These are phyloP conservation scores for Montipora capricornis DNA, from an alignment of 64 coral and sea anemone genomes.

Conservation along the genomic window DNA sequence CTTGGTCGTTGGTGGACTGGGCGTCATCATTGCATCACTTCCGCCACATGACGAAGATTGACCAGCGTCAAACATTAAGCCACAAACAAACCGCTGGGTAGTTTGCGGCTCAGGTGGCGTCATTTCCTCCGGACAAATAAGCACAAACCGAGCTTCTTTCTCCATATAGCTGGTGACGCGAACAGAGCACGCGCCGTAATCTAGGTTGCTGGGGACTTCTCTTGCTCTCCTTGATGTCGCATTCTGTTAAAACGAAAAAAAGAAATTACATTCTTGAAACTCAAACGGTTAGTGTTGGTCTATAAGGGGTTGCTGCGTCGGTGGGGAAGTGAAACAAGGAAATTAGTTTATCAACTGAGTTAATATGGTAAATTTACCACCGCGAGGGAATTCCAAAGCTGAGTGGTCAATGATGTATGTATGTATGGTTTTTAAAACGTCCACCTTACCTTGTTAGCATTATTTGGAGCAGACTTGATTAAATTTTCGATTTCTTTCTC, in stretches of 20 bases:
- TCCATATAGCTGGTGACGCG: constrained; percentile 11
- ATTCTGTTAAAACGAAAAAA: neutral
- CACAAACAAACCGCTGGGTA: constrained; percentile 39
- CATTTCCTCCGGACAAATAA: constrained; percentile 57
- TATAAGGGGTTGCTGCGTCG: no score
- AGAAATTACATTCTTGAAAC: neutral
- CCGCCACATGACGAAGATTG: constrained; percentile 39
- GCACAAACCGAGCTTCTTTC: constrained; percentile 21
- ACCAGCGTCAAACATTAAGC: constrained; percentile 35
- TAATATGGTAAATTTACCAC: no score
- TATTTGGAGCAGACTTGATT: constrained; percentile 60
- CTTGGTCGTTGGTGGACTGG: constrained; percentile 40
- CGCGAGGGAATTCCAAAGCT: no score
- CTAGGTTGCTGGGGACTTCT: neutral
- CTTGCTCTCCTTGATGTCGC: neutral
- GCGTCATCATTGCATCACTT: constrained; percentile 10
- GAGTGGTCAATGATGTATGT: no score
- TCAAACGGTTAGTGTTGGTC: no score
- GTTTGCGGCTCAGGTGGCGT: constrained; percentile 17
- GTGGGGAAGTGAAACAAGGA: no score
- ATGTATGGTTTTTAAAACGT: neutral
- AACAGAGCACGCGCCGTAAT: constrained; percentile 68
- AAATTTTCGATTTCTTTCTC: constrained; percentile 45
- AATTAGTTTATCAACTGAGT: no score
- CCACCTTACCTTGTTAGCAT: constrained; percentile 8